These are phyloP conservation scores for Leucopsar rothschildi DNA, from an alignment of 2,113 vertebrate genomes.

Conservation along the genomic window DNA sequence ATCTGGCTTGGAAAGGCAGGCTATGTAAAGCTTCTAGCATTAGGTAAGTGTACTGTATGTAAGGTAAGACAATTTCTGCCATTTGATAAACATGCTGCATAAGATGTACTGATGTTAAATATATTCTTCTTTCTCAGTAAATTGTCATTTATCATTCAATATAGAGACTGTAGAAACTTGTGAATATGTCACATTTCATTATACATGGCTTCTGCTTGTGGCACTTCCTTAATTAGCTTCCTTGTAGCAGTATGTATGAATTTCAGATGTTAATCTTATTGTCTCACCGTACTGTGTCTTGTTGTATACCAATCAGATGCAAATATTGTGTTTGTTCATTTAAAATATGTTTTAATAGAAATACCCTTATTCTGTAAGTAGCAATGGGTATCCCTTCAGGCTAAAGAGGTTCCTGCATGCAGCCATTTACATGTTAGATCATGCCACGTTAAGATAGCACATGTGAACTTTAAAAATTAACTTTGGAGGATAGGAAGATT, in stretches of 20 bases:
- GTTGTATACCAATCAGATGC: not conserved
- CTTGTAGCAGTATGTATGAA: not conserved
- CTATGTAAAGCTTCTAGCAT: not conserved
- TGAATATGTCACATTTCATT: slow-evolving; percentile 11
- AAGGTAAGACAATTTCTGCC: not conserved
- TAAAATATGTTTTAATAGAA: not conserved
- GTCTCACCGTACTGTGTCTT: not conserved
- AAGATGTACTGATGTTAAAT: not conserved
- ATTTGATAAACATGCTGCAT: not conserved
- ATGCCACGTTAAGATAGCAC: not conserved
- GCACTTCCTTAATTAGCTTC: not conserved
- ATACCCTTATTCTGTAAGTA: not conserved
- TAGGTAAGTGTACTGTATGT: not conserved
- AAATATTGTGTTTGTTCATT: not conserved
- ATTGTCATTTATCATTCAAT: not conserved
- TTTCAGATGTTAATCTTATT: not conserved
- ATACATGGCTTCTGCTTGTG: slow-evolving; percentile 28
- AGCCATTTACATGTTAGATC: not conserved
- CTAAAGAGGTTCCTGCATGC: slow-evolving; percentile 8
- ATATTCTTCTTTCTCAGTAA: not conserved
- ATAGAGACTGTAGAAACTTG: not conserved
- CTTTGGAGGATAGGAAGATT: not conserved
- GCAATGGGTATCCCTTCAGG: not conserved
- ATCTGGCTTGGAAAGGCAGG: slow-evolving; percentile 6
- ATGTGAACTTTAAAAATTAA: not conserved